Conservation (phyloP, 1,140 invertebrate genomes). For the Neotoxoptera formosana region DNA sequence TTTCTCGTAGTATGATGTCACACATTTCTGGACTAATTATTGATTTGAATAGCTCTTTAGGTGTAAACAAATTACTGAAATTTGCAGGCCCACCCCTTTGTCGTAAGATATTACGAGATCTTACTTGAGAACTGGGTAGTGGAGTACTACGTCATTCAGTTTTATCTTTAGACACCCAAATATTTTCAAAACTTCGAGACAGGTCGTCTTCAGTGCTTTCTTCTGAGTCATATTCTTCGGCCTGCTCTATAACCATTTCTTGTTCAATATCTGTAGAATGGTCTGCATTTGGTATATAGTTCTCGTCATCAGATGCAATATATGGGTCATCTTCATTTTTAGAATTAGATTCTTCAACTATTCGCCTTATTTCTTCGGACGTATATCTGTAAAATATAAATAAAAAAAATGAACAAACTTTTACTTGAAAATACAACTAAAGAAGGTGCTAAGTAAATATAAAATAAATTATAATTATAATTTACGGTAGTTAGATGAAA, state of each 20-base stretch:
- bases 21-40: neutral
- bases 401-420: no score
- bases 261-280: neutral
- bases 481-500: no score
- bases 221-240: neutral
- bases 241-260: neutral
- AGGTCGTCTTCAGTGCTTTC: neutral
- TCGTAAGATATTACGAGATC: neutral
- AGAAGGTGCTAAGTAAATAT: no score
- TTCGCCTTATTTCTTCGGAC: neutral
- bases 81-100: neutral
- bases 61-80: neutral
- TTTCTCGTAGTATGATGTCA: neutral
- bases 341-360: neutral
- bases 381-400: no score
- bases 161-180: neutral
- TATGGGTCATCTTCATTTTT: neutral
- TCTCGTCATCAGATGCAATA: neutral
- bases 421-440: no score
- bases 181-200: neutral
- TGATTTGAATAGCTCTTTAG: constrained; percentile 9
- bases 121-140: neutral
- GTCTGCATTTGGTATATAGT: neutral
- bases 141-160: neutral
- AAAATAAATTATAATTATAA: no score